Evolutionary conservation across 2,888 invertebrate genomes (phyloP).

Genomic region (Cremastinae sp.): DNA sequence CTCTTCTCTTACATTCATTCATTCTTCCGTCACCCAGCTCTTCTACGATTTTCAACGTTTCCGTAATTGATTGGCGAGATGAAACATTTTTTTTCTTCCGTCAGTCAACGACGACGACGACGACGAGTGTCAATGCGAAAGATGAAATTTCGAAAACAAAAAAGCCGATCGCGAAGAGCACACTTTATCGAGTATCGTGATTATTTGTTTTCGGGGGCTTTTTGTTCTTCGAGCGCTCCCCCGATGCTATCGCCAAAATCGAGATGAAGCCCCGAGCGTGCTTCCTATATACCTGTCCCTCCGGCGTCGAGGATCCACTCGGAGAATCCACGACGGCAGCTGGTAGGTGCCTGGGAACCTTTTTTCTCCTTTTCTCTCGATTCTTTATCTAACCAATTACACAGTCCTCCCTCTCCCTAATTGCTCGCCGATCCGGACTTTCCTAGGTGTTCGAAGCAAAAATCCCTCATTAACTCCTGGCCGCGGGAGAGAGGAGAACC

Average conservation of each 20-base stretch:
- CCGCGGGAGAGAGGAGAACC: no score
- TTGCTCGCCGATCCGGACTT: constrained; percentile 64
- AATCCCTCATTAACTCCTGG: constrained; percentile 18
- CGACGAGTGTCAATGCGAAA: no score
- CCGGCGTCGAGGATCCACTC: background rate
- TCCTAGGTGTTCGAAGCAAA: background rate
- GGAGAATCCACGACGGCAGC: constrained; percentile 69
- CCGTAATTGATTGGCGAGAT: background rate
- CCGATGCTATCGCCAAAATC: background rate
- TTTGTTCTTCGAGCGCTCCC: background rate
- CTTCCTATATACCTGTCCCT: constrained; percentile 7
- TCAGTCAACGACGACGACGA: no score
- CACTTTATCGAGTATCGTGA: no score
- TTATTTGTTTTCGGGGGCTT: background rate
- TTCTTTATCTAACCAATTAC: constrained; percentile 79
- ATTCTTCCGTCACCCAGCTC: background rate
- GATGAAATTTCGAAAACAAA: no score
- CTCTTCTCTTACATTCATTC: constrained; percentile 18
- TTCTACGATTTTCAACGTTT: background rate
- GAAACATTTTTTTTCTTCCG: no score
- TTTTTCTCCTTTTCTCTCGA: constrained; percentile 59
- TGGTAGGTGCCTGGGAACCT: constrained; percentile 77
- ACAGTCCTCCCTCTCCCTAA: constrained; percentile 75
- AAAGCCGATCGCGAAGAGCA: no score
- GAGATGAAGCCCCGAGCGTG: background rate